A percentile compares a stretch with the other conserved stretches of the same genome.
Conservation (phyloP, 2,113 vertebrate species). For the Cryptomyrus ogoouensis region DNA sequence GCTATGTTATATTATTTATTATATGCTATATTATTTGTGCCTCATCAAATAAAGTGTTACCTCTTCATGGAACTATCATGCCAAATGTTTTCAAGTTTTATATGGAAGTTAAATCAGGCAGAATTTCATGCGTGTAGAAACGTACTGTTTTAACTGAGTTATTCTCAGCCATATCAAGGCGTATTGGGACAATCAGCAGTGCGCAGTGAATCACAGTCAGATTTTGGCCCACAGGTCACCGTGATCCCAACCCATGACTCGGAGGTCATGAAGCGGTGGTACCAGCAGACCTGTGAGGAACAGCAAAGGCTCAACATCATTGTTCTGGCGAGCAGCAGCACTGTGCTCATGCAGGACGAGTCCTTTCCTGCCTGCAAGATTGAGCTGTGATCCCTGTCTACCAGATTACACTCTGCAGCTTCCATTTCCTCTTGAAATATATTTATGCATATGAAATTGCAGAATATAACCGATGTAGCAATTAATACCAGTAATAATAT, state of each 20-base stretch:
- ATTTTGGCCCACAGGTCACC: slow-evolving; percentile 68
- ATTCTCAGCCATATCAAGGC: not conserved
- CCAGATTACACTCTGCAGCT: slow-evolving; percentile 40
- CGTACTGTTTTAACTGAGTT: not conserved
- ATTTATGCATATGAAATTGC: not conserved
- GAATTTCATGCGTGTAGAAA: not conserved
- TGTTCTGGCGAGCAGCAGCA: slow-evolving; percentile 97
- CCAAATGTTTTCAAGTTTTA: not conserved
- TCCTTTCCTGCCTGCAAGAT: slow-evolving; percentile 98
- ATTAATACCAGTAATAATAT: not conserved
- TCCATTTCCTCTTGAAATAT: not conserved
- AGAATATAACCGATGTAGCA: not conserved
- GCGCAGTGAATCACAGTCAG: not conserved
- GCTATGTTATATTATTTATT: not conserved
- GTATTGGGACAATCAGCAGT: not conserved
- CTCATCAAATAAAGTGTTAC: not conserved
- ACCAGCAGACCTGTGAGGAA: slow-evolving; percentile 93
- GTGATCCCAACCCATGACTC: slow-evolving; percentile 95
- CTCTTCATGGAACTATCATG: not conserved
- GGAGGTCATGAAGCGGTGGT: slow-evolving; percentile 95
- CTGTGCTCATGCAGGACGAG: slow-evolving; percentile 97
- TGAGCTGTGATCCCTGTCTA: slow-evolving; percentile 72
- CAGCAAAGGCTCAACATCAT: slow-evolving; percentile 96
- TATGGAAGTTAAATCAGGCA: not conserved
- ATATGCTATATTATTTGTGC: not conserved